Base-by-base conservation (phyloP, 2,113 vertebrate genomes). In the Megaceryle maxima region DNA sequence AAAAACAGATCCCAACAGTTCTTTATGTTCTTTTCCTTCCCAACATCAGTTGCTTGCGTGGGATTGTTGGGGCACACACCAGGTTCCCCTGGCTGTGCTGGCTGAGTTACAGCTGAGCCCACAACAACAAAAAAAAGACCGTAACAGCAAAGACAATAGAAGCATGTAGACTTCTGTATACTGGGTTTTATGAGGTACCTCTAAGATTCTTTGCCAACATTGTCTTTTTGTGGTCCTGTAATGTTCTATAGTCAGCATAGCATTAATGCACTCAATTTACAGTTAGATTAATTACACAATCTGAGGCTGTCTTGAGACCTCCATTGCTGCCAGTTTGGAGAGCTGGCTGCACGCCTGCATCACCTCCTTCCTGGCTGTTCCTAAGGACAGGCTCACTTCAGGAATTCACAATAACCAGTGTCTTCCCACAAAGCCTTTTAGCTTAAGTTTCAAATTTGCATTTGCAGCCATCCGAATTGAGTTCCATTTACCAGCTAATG, bases 101-200 rank as follows among this genome's bases (percentile, higher is more conserved):
- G 67, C 18, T 29, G 66, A 31, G 18, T 7, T 56, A 41, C 21
- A 70, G 15, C 62, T 39, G 76, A 89, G 68, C 64, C 51, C 41
- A 50, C 41, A 55, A 19, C 10, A 25, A 20, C 18, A 56, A 41
- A 59, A 26, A 31, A 41, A 78, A n/a, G 7, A 28, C 31, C 13
- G 1, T 4, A 20, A 22, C 8, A 37, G 7, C 16, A 21, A 76
- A 17, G 19, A 29, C 1, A 16, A 8, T 3, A 13, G 15, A 79
- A 77, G 50, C 7, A 11, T 1, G 7, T 5, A 26, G 10, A 59
- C 5, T n/a, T 56, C 24, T 73, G n/a, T 7, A 5, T 41, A 5
- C 22, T 35, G 18, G 8, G 39, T 87, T 90, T 73, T 10, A 16
- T 16, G 18, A 48, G 16, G 29, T 44, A 37, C 28, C 14, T 66